Evolutionary conservation across 2,888 invertebrate genomes (phyloP).

Genomic region (Drosophila birchii): DNA sequence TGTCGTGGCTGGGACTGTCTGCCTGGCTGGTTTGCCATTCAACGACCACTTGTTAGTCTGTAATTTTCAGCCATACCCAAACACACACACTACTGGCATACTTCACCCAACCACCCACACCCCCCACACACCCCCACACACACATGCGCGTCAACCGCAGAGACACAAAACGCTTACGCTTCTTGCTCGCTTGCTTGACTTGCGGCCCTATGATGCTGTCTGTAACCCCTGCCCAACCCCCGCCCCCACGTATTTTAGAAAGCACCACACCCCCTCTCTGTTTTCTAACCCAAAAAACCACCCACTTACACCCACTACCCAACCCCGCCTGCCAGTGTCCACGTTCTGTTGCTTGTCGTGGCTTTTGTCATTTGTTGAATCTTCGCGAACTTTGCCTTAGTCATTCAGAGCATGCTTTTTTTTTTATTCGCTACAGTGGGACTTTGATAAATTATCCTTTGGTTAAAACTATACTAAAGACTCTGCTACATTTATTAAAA

Average conservation of each 20-base stretch:
- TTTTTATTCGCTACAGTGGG: slow-evolving; percentile 17
- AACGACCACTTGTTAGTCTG: slow-evolving; percentile 82
- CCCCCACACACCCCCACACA: slow-evolving; percentile 17
- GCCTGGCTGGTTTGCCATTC: slow-evolving; percentile 79
- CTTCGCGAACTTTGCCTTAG: slow-evolving; percentile 68
- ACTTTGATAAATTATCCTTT: background rate
- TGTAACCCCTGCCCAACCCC: slow-evolving; percentile 12
- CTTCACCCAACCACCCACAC: slow-evolving; percentile 29
- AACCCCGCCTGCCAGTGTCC: slow-evolving; percentile 22
- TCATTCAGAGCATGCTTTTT: slow-evolving; percentile 62
- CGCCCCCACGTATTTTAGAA: slow-evolving; percentile 2
- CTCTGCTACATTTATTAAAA: too few species aligned
- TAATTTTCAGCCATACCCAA: slow-evolving; percentile 69
- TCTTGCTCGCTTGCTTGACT: slow-evolving; percentile 60
- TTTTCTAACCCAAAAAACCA: slow-evolving; percentile 9
- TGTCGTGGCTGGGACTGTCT: slow-evolving; percentile 71
- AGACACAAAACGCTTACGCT: slow-evolving; percentile 73
- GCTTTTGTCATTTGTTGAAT: slow-evolving; percentile 79
- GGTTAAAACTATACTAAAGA: background rate
- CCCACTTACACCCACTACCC: slow-evolving; percentile 1
- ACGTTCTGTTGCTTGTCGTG: slow-evolving; percentile 60
- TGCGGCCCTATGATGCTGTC: slow-evolving; percentile 25
- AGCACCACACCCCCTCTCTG: slow-evolving; percentile 4
- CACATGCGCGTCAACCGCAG: slow-evolving; percentile 62
- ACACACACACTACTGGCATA: slow-evolving; percentile 1